These are phyloP conservation scores for Oscheius sp. DNA, from an alignment of 2,888 invertebrate genomes.

Conservation along the genomic window DNA sequence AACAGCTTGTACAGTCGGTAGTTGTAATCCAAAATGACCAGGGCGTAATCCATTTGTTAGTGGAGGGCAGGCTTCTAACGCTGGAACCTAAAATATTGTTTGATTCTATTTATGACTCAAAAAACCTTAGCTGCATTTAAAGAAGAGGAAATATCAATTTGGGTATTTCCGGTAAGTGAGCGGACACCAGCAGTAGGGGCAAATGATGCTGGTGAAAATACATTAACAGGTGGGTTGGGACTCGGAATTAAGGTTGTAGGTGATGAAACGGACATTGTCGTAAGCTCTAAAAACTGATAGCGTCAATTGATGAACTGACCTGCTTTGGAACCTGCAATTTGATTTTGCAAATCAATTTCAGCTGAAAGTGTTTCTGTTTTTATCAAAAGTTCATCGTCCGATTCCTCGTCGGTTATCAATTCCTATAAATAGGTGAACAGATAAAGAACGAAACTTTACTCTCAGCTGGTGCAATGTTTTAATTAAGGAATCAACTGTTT, in stretches of 20 bases:
- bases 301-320: no score
- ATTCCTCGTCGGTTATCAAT: background rate
- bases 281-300: background rate
- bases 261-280: background rate
- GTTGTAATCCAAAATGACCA: background rate
- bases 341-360: background rate
- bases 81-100: background rate
- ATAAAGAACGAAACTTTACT: background rate
- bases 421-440: background rate
- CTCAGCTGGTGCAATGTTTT: constrained; percentile 1
- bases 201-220: background rate
- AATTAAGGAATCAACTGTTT: constrained; percentile 1
- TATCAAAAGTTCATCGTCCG: background rate
- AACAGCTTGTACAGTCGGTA: background rate
- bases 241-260: background rate
- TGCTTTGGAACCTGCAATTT: no score
- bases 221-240: background rate
- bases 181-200: background rate
- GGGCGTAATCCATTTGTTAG: background rate
- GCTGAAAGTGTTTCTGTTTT: background rate
- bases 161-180: no score
- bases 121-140: background rate
- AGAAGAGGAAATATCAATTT: no score
- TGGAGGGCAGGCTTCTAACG: constrained; percentile 8
- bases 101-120: background rate